Base-by-base conservation (phyloP, 2,113 vertebrate species). In the Chaetops frenatus region DNA sequence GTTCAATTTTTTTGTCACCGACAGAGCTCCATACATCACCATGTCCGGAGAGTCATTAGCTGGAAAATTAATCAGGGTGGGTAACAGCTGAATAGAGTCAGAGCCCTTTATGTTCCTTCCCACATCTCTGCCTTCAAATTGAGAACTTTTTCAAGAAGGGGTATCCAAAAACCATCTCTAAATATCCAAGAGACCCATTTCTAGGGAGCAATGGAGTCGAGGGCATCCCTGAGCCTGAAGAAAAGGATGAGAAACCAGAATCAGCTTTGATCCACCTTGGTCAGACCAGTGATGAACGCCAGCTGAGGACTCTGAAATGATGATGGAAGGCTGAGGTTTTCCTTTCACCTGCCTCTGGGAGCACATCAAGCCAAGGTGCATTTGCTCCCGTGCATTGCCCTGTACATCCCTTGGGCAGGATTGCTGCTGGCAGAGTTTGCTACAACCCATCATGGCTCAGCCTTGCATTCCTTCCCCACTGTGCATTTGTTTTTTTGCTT, bases 61-160 rank as follows among this genome's bases (percentile, higher is more conserved):
- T 88, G 40, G 91, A 94, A 94, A 96, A 98, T 97, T 97, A 97
- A 97, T 97, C 96, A 96, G 85, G 45, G 82, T 96, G 82, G 79
- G 57, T 80, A 95, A 73, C 15, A 38, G 94, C 70, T 93, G 94
- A 94, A 90, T 66, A 69, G 92, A 96, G 81, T 72, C 67, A 48
- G 60, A 82, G 88, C 77, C 81, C 60, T 97, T 70, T 29, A 65
- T 76, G 78, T 71, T 81, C 77, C 57, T 88, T 86, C 54, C 73
- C 38, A 13, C 12, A 61, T 84, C 80, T 92, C 77, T 66, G 77
- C 44, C 33, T 94, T 74, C 64, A 45, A 29, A 15, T 3, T 77
- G 72, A 78, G 80, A 86, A 28, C 29, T 38, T 72, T 91, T 57
- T 40, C 58, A 77, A 56, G 50, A 42, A 65, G 9, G 29, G 66